Base-by-base conservation (phyloP, 1,140 invertebrate species). In the Pantala flavescens region DNA sequence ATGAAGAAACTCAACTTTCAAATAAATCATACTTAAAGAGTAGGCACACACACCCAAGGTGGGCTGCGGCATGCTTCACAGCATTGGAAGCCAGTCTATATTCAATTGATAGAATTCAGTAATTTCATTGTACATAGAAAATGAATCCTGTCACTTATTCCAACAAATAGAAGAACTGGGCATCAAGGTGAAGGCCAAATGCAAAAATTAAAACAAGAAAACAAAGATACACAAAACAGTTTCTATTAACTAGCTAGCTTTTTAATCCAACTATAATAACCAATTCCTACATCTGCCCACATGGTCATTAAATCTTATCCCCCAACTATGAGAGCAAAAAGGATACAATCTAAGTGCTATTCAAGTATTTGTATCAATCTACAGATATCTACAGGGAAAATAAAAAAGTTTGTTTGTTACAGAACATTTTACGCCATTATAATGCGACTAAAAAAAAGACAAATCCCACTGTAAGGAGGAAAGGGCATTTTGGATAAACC, bases 251-350 rank as follows among this genome's bases (percentile, higher is more conserved):
- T 63, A 63, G n/a, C 49, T 63, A 63, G 16, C 49, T 63, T 63
- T 63, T 63, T 63, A 63, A 63, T 63, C n/a, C 49, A 63, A 63
- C 49, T 63, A 63, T 63, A n/a, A 63, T 63, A 21, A 63, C 49
- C 49, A 63, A 63, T 21, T 63, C 49, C 49, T 63, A 63, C 49
- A 19, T 63, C 14, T 63, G n/a, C 49, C 49, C 49, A 63, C 49
- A 63, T 19, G 49, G 12, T 63, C n/a, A 63, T 63, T 63, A 19
- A n/a, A 7, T 19, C 14, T 63, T 63, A 63, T 63, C 49, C 49
- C 49, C 49, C 5, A 63, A 63, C 49, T 63, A 63, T 16, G 12
- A 63, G 49, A 63, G 49, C 28, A 63, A 63, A 63, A 63, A 63
- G 49, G n/a, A 21, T 19, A 63, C 49, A 63, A 21, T 63, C 49